phyloP scores from a whole-genome alignment of 2,888 invertebrate species.

The Cyrtodaria siliqua region DNA sequence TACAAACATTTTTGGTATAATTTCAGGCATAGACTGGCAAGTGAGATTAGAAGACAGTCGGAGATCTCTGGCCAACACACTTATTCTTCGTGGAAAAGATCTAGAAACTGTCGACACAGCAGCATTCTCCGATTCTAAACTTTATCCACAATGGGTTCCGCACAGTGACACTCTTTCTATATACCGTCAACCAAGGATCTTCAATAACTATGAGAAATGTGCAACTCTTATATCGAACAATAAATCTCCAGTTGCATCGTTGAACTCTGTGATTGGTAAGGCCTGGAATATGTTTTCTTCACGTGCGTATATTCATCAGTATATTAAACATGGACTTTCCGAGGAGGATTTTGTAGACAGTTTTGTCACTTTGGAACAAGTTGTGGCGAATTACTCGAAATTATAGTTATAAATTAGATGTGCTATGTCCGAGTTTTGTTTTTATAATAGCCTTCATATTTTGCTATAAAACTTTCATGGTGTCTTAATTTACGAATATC shows the following conservation, averaged over 20 bases:
- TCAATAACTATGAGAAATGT: constrained; percentile 83
- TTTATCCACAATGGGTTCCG: constrained; percentile 82
- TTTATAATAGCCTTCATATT: too few relatives aligned
- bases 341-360: constrained; percentile 85
- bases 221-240: constrained; percentile 85
- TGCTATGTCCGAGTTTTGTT: too few relatives aligned
- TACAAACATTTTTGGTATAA: not conserved
- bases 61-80: constrained; percentile 79
- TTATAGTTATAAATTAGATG: too few relatives aligned
- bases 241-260: constrained; percentile 75
- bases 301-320: constrained; percentile 86
- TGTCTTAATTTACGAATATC: too few relatives aligned
- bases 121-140: constrained; percentile 75
- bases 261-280: constrained; percentile 82
- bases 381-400: constrained; percentile 81
- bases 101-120: constrained; percentile 67
- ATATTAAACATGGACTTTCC: constrained; percentile 83
- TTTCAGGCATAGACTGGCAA: constrained; percentile 84
- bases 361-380: constrained; percentile 85
- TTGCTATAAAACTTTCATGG: too few relatives aligned
- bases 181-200: constrained; percentile 78
- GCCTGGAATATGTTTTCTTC: constrained; percentile 86
- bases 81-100: constrained; percentile 82
- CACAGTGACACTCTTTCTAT: constrained; percentile 65
- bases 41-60: constrained; percentile 76